Base-by-base conservation (phyloP, 2,113 vertebrate genomes). In the Cyphomyrus plagiostoma region DNA sequence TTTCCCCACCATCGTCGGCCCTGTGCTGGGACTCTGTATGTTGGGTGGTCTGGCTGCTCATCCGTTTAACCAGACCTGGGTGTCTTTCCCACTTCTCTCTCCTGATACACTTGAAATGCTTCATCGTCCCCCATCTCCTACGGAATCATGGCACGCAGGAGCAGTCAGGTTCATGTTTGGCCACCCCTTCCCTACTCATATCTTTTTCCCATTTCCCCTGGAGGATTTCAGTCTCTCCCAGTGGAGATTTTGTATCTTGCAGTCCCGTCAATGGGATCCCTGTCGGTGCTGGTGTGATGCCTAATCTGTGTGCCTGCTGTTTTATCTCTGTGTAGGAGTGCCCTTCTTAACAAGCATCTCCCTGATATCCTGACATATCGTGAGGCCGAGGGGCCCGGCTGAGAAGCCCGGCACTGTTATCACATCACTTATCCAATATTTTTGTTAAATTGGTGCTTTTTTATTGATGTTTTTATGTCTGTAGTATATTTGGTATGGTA, bases 271-370 rank as follows among this genome's bases (percentile, higher is more conserved):
- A 95, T 95, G 94, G 93, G 95, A 96, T 95, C 95, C 95, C 95
- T 96, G 95, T 96, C 90, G 89, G 94, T 91, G 91, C 77, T 92
- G 93, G 94, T 93, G 94, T 93, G 93, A 92, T 91, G 92, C 91
- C 92, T 93, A 92, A 91, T 96, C 95, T 95, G 94, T 95, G 94
- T 95, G 92, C 95, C 94, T 95, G 94, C 94, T 94, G 95, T 94
- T 96, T 96, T 96, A 95, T 96, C 94, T 94, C 94, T 94, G 95
- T 96, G 95, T 96, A 95, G 95, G 95, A 95, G 95, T 95, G 96
- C 96, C 95, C 95, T 93, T 95, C 95, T 95, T 94, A 90, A 94
- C 94, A 95, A 96, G 96, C 94, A 96, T 93, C 92, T 93, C 93
- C 84, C 93, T 94, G 94, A 93, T 91, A 92, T 90, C 84, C 23